A percentile compares a stretch with the other conserved stretches of the same genome.
Evolutionary conservation across 2,113 vertebrate species (phyloP).

Genomic region (Entosphenus tridentatus): DNA sequence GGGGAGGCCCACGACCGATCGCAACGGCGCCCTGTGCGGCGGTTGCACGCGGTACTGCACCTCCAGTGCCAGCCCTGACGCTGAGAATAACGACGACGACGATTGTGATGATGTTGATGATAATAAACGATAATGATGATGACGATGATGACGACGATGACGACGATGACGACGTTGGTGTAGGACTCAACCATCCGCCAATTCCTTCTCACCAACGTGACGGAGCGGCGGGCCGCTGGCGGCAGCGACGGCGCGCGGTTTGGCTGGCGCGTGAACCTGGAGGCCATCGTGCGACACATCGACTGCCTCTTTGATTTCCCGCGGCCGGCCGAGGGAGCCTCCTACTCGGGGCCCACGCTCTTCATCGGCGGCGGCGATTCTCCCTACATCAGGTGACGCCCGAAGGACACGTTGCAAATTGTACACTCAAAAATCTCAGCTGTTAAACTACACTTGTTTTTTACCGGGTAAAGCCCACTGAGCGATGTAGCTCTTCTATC

Average conservation of each 20-base stretch:
- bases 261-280: conserved; percentile 59
- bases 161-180: neutral
- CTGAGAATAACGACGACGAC: too few relatives aligned
- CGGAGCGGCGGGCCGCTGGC: conserved; percentile 19
- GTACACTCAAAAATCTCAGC: too few relatives aligned
- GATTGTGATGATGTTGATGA: too few relatives aligned
- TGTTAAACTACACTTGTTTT: too few relatives aligned
- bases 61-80: too few relatives aligned
- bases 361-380: conserved; percentile 70
- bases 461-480: too few relatives aligned
- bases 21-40: too few relatives aligned
- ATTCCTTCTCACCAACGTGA: conserved; percentile 70
- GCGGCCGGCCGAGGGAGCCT: conserved; percentile 14
- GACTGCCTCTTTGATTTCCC: conserved; percentile 49
- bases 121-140: too few relatives aligned
- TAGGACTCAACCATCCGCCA: conserved; percentile 45
- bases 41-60: too few relatives aligned
- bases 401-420: neutral
- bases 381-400: conserved; percentile 44
- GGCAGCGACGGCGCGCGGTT: conserved; percentile 24
- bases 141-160: too few relatives aligned
- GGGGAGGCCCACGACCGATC: too few relatives aligned
- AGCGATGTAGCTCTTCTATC: too few relatives aligned
- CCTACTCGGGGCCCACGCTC: conserved; percentile 45
- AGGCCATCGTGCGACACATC: conserved; percentile 41